Base-by-base conservation (phyloP, 2,888 invertebrate genomes). In the Schrankia costaestrigalis region DNA sequence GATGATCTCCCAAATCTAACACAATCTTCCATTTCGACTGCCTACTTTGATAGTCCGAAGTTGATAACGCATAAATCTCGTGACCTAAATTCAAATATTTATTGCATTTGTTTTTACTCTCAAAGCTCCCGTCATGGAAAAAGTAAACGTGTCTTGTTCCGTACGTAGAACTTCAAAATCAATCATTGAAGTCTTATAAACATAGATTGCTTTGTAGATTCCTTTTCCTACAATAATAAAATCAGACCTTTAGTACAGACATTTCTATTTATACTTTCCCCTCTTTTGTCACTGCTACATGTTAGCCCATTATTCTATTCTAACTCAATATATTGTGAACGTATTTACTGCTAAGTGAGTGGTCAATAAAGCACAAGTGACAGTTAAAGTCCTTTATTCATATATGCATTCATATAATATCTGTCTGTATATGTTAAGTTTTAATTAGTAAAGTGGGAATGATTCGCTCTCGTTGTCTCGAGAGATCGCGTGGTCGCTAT, bases 361-460 rank as follows among this genome's bases (percentile, higher is more conserved):
- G 8, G 21, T 12, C 26, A 43, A 43, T 33, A 24, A 43, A 42
- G 17, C 30, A 25, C 18, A 22, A 34, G 35, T 36, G 26, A 12
- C 25, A 31, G 37, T 35, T 39, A 43, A n/a, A 32, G 33, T 39
- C 33, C 27, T 31, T 42, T 43, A 46, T 38, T 37, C 30, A 41
- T 38, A 27, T 25, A 36, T 31, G 13, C 31, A 15, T 29, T 35
- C 32, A 36, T 54, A 11, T 28, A 25, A 52, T n/a, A 31, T 31
- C 22, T 34, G 34, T 17, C 21, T 13, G 28, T 32, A 40, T 41
- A 33, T 34, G 44, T 39, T 34, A 38, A 34, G 50, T 59, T 58
- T 78, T 79, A 79, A 82, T 83, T 79, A 81, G 61, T 78, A 65
- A 78, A 81, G 74, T 81, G 72, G 71, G 50, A 54, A 58, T 50